These are phyloP conservation scores for Cenopis cana DNA, from an alignment of 2,888 invertebrate genomes.

Conservation along the genomic window DNA sequence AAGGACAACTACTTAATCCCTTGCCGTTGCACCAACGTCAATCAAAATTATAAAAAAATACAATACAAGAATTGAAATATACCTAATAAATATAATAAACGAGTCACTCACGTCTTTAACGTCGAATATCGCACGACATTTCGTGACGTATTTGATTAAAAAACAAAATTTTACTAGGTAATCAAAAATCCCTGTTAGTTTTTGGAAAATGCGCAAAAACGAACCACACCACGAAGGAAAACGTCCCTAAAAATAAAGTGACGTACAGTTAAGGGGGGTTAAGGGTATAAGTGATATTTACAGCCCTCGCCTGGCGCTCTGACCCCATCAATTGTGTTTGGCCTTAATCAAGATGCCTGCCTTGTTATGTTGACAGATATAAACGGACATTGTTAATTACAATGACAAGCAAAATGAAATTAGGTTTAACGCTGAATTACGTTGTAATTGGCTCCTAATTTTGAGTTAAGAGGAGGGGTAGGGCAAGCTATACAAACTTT, in stretches of 20 bases:
- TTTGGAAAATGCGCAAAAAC: too few relatives aligned
- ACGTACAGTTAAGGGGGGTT: conserved; percentile 1
- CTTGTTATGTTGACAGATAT: conserved; percentile 12
- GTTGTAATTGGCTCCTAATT: too few relatives aligned
- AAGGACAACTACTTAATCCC: background rate
- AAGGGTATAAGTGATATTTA: conserved; percentile 23
- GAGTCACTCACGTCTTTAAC: too few relatives aligned
- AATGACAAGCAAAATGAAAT: background rate
- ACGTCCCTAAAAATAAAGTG: background rate
- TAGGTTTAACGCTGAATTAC: too few relatives aligned
- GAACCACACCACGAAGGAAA: background rate
- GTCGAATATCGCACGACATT: too few relatives aligned
- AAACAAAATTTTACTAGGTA: too few relatives aligned
- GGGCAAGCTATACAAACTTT: too few relatives aligned
- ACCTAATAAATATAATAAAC: too few relatives aligned
- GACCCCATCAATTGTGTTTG: conserved; percentile 15
- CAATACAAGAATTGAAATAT: too few relatives aligned
- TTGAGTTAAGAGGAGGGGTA: too few relatives aligned
- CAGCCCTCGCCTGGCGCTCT: conserved; percentile 4
- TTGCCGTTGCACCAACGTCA: background rate
- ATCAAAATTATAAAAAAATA: background rate
- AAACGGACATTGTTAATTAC: background rate
- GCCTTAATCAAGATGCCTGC: conserved; percentile 18
- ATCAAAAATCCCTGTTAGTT: too few relatives aligned
- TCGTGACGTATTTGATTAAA: too few relatives aligned